phyloP scores from a whole-genome alignment of 2,797 vertebrate species.

The Rhabdomys pumilio region DNA sequence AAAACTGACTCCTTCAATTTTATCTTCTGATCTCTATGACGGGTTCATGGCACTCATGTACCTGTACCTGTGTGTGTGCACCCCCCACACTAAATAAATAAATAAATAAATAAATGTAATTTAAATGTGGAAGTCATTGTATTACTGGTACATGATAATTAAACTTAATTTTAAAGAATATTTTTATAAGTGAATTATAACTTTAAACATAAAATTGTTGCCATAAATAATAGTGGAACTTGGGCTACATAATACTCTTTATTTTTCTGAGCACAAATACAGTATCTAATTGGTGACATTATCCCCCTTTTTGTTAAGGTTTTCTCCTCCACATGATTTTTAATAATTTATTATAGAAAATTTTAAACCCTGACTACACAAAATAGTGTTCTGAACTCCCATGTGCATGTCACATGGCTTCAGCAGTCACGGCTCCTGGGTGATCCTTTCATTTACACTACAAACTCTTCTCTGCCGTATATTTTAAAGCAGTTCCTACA shows the following conservation, averaged over 20 bases:
- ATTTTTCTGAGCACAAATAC: conserved; percentile 28
- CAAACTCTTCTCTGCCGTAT: neutral
- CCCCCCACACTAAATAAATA: neutral
- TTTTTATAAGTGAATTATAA: conserved; percentile 16
- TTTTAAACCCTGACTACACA: neutral
- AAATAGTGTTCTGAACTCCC: neutral
- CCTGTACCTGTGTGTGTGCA: neutral
- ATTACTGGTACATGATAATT: neutral
- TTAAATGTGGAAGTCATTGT: conserved; percentile 1
- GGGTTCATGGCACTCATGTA: no score
- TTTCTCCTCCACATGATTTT: neutral
- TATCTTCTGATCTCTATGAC: neutral
- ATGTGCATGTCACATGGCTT: neutral
- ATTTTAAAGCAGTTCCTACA: conserved; percentile 63
- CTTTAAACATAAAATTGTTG: conserved; percentile 53
- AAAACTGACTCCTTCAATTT: neutral
- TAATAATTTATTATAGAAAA: conserved; percentile 49
- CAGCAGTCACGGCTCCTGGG: neutral
- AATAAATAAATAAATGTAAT: neutral
- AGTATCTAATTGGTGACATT: conserved; percentile 15
- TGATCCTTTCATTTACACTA: neutral
- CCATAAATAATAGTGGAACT: neutral
- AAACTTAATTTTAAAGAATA: conserved; percentile 56
- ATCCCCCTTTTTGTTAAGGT: neutral
- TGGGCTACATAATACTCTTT: neutral